Evolutionary conservation across 2,888 invertebrate genomes (phyloP).

Genomic region (Tricholauxania praeusta): DNA sequence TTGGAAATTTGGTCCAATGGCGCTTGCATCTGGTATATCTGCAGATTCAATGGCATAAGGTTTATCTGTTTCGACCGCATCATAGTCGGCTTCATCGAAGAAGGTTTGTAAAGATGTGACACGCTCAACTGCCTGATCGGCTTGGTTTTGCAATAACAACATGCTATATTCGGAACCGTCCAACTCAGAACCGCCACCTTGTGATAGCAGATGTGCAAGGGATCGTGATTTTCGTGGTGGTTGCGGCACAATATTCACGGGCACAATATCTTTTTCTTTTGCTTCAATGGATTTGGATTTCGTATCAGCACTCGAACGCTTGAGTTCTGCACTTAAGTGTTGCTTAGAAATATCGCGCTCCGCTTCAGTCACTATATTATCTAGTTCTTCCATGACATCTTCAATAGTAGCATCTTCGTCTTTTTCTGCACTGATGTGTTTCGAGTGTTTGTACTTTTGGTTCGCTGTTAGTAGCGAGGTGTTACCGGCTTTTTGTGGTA

Average conservation of each 20-base stretch:
- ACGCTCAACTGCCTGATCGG: slow-evolving; percentile 53
- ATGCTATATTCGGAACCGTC: slow-evolving; percentile 67
- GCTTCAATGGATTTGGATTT: slow-evolving; percentile 45
- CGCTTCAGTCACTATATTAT: slow-evolving; percentile 87
- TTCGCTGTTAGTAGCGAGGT: background rate
- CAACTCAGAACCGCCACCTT: slow-evolving; percentile 65
- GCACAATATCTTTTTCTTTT: slow-evolving; percentile 78
- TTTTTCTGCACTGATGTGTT: slow-evolving; percentile 59
- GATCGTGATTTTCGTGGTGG: slow-evolving; percentile 83
- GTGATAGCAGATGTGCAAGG: slow-evolving; percentile 77
- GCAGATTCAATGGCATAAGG: slow-evolving; percentile 52
- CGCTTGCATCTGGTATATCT: slow-evolving; percentile 53
- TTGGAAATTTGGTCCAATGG: slow-evolving; percentile 56
- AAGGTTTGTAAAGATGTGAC: slow-evolving; percentile 59
- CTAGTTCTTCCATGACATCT: slow-evolving; percentile 86
- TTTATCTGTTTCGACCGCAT: slow-evolving; percentile 54
- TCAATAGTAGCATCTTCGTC: slow-evolving; percentile 84
- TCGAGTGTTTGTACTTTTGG: slow-evolving; percentile 30
- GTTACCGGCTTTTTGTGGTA: slow-evolving; percentile 59
- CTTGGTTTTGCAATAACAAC: slow-evolving; percentile 69
- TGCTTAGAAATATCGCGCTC: slow-evolving; percentile 74
- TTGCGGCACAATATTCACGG: slow-evolving; percentile 82
- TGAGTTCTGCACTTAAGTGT: slow-evolving; percentile 54
- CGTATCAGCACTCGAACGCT: background rate
- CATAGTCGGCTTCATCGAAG: slow-evolving; percentile 64